phyloP scores from a whole-genome alignment of 1,140 invertebrate species.

The Metopolophium dirhodum region DNA sequence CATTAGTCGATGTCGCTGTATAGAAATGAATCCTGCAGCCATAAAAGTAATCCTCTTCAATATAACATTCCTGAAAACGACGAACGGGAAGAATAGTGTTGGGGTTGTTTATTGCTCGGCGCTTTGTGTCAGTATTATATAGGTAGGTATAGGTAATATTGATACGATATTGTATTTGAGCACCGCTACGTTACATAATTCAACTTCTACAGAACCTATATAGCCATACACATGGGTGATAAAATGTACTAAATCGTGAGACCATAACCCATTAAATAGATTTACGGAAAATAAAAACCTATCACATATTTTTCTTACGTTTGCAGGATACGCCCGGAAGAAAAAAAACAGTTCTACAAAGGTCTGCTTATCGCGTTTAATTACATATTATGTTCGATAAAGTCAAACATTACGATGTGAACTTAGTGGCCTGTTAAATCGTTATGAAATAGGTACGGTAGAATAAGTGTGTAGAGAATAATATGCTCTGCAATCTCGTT shows the following conservation, averaged over 20 bases:
- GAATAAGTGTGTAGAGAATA: not conserved
- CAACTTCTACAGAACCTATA: not conserved
- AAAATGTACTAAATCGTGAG: not conserved
- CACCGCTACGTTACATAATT: not conserved
- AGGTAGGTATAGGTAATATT: not conserved
- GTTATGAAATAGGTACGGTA: not conserved
- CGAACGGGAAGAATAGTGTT: not conserved
- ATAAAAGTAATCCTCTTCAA: slow-evolving; percentile 46
- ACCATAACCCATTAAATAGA: not conserved
- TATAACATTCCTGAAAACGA: slow-evolving; percentile 45
- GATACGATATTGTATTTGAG: slow-evolving; percentile 41
- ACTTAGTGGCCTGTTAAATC: not conserved
- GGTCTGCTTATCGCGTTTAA: not conserved
- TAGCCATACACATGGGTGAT: not conserved
- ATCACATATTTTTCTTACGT: not conserved
- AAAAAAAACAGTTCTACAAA: not conserved
- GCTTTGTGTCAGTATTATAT: not conserved
- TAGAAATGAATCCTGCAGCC: slow-evolving; percentile 17
- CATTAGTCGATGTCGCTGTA: not conserved
- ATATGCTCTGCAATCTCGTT: not conserved
- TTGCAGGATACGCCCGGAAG: not conserved
- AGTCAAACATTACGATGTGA: not conserved
- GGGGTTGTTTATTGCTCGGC: slow-evolving; percentile 33
- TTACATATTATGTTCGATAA: not conserved
- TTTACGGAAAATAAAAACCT: slow-evolving; percentile 17